Base-by-base conservation (phyloP, 2,797 vertebrate species). In the Falco peregrinus region DNA sequence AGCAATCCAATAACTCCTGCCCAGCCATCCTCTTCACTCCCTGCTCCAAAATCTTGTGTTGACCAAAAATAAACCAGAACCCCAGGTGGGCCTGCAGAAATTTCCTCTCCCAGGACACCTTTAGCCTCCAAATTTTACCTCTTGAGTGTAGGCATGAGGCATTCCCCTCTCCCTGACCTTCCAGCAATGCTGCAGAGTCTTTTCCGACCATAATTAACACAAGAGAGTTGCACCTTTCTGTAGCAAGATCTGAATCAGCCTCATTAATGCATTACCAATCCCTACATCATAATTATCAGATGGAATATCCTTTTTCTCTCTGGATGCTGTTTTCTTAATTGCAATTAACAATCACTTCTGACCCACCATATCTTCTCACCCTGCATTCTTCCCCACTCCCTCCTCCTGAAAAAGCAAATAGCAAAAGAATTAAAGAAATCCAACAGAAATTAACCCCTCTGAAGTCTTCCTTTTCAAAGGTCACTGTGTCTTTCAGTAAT, bases 321-420 rank as follows among this genome's bases (percentile, higher is more conserved):
- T 95, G 69, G 84, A 78, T 97, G 87, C 8, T 87, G 89, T 96
- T 97, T 95, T 95, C 89, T 95, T 97, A 92, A 95, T 96, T 95
- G 96, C 97, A 97, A 97, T 97, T 96, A 96, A 96, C 93, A 93
- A 96, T 94, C 96, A 97, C 91, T 97, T 97, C 87, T 97, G 97
- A 97, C 96, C 95, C 92, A 89, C 87, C 73, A n/a, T 51, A 94
- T 93, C 85, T 95, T 87, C 87, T 93, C 88, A 88, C 87, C 89
- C 84, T 89, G 64, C 84, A 35, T 77, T 71, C 64, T 84, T 89
- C 84, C 84, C 60, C 54, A 45, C n/a, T 45, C 78, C 75, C 79
- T 80, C 80, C 61, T 37, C 69, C 82, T 78, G 75, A 86, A 97
- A 93, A 97, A 95, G 78, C 84, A 95, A 94, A 96, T 84, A 65